phyloP scores from a whole-genome alignment of 2,797 vertebrate species.

The Pelobates cultripes region DNA sequence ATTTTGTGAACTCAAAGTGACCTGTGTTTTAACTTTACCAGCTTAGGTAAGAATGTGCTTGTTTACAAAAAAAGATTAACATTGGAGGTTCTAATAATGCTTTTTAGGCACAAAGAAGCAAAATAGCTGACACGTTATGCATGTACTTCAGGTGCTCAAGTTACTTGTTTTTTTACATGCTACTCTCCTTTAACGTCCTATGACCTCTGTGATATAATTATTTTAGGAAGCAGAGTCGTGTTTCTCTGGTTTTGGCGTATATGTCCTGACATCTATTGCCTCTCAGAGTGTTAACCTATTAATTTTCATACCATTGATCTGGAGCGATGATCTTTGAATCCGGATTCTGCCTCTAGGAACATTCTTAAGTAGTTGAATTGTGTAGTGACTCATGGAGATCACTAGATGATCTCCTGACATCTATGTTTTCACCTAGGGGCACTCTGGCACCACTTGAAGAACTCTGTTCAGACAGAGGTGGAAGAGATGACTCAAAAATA shows the following conservation, averaged over 20 bases:
- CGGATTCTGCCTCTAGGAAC: background rate
- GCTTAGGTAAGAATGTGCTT: too few relatives aligned
- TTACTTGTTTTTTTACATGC: background rate
- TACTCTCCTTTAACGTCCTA: background rate
- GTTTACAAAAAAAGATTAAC: too few relatives aligned
- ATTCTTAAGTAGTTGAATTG: background rate
- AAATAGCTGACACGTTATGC: background rate
- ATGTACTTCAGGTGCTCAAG: background rate
- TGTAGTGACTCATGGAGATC: conserved; percentile 7
- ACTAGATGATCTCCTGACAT: background rate
- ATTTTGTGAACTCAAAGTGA: too few relatives aligned
- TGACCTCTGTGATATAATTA: conserved; percentile 1
- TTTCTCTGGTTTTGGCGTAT: background rate
- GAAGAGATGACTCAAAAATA: too few relatives aligned
- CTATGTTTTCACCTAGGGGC: conserved; percentile 3
- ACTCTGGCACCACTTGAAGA: background rate
- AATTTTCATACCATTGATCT: background rate
- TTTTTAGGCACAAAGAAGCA: background rate
- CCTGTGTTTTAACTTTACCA: too few relatives aligned
- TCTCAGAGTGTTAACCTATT: background rate
- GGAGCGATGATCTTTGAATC: background rate
- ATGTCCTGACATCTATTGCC: background rate
- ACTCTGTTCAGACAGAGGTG: background rate
- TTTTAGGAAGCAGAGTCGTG: background rate
- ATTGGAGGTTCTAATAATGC: too few relatives aligned